Base-by-base conservation (phyloP, 2,888 invertebrate genomes). In the Aplocera efformata region DNA sequence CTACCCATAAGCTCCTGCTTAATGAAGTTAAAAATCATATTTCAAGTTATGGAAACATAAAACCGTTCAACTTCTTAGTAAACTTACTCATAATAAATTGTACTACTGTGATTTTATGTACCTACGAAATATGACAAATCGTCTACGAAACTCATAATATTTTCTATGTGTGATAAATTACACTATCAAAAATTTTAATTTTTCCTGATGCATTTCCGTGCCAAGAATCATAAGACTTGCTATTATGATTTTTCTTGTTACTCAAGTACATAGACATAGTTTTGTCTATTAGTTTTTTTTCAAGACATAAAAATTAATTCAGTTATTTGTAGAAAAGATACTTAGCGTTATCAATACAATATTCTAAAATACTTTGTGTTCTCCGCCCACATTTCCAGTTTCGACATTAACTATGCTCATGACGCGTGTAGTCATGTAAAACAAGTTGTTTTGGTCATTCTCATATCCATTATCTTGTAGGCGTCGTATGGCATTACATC, bases 181-280 rank as follows among this genome's bases (percentile, higher is more conserved):
- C 55, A 67, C 64, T 58, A 48, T 62, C 64, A 67, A 52, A 61
- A 60, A 63, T 67, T 64, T 75, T 69, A 69, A 68, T 66, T 63
- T 52, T 61, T 17, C 3, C 53, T 63, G 71, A 63, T 53, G 58
- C 48, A 53, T 59, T 62, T 58, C 57, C 42, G 64, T 77, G 78
- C 77, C 77, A 77, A 77, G 60, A 68, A 56, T 48, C 64, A 58
- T 60, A 65, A 62, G 60, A 60, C 49, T 35, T 54, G 43, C 48
- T 28, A 39, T 48, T 53, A 46, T 53, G 42, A 47, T 34, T 34
- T 46, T 45, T 46, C 36, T n/a, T 5, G 13, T 17, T 17, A 17
- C 13, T 5, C 13, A 17, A 17, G 5, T 3, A 17, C 5, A 5
- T 17, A n/a, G n/a, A n/a, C n/a, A n/a, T n/a, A n/a, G n/a, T n/a